Percentiles rank a stretch among this genome's conserved stretches.
Evolutionary conservation across 2,888 invertebrate genomes (phyloP).

Genomic region (Nemoura dubitans): DNA sequence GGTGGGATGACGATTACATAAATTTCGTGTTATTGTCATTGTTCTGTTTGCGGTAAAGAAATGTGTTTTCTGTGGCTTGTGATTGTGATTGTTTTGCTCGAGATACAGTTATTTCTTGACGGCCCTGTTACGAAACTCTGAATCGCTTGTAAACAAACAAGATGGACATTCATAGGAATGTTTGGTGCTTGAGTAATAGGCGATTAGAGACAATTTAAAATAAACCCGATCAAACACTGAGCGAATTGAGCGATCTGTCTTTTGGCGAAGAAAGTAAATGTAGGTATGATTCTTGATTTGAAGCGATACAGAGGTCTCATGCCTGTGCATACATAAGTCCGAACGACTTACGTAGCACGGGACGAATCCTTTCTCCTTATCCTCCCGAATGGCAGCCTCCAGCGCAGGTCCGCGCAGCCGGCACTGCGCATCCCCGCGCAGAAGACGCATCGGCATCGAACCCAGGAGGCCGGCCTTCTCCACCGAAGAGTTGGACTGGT

Average conservation of each 20-base stretch:
- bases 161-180: too few relatives aligned
- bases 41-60: background rate
- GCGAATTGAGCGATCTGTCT: too few relatives aligned
- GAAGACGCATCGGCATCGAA: conserved; percentile 77
- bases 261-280: background rate
- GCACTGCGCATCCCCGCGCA: conserved; percentile 74
- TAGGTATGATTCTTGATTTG: background rate
- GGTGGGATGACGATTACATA: too few relatives aligned
- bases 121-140: background rate
- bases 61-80: background rate
- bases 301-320: too few relatives aligned
- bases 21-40: background rate
- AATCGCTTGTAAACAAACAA: background rate
- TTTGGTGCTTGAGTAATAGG: too few relatives aligned
- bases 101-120: too few relatives aligned
- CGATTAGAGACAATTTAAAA: too few relatives aligned
- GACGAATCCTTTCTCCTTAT: conserved; percentile 79
- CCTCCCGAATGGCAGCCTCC: conserved; percentile 76
- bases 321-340: too few relatives aligned
- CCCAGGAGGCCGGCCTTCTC: conserved; percentile 86
- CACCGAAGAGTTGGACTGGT: conserved; percentile 89
- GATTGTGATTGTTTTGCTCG: background rate
- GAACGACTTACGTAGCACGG: conserved; percentile 78
- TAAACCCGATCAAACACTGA: too few relatives aligned
- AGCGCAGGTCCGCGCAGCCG: conserved; percentile 74